Evolutionary conservation across 2,888 invertebrate genomes (phyloP).

Genomic region (Eilema griseolum): DNA sequence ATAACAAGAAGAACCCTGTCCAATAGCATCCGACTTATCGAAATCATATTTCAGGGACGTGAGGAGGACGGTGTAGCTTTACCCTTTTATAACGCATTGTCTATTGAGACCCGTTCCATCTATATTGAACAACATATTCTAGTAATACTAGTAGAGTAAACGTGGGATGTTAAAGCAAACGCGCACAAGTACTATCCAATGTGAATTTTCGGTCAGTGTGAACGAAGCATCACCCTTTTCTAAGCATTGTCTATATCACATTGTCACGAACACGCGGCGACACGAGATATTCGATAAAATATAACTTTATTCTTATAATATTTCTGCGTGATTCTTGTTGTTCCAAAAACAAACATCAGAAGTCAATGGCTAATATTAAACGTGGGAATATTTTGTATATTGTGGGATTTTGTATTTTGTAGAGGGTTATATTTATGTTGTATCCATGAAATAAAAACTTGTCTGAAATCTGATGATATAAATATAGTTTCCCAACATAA

Average conservation of each 20-base stretch:
- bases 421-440: not conserved
- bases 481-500: too few relatives aligned
- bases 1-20: slow-evolving; percentile 76
- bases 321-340: slow-evolving; percentile 67
- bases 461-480: not conserved
- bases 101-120: slow-evolving; percentile 70
- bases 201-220: slow-evolving; percentile 47
- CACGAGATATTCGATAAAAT: slow-evolving; percentile 81
- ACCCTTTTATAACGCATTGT: slow-evolving; percentile 80
- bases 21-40: slow-evolving; percentile 84
- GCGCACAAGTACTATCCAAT: slow-evolving; percentile 42
- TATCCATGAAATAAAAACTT: not conserved
- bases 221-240: slow-evolving; percentile 81
- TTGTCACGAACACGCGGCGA: slow-evolving; percentile 84
- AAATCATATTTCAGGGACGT: slow-evolving; percentile 86
- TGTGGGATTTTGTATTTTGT: slow-evolving; percentile 39
- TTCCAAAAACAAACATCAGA: slow-evolving; percentile 39
- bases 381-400: not conserved
- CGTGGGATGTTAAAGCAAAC: slow-evolving; percentile 23
- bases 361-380: slow-evolving; percentile 30
- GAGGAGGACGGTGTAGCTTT: slow-evolving; percentile 79
- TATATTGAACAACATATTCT: slow-evolving; percentile 31
- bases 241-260: slow-evolving; percentile 84
- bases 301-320: slow-evolving; percentile 82
- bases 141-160: slow-evolving; percentile 35